These are phyloP conservation scores for Sympetrum striolatum DNA, from an alignment of 2,888 invertebrate genomes.

Conservation along the genomic window DNA sequence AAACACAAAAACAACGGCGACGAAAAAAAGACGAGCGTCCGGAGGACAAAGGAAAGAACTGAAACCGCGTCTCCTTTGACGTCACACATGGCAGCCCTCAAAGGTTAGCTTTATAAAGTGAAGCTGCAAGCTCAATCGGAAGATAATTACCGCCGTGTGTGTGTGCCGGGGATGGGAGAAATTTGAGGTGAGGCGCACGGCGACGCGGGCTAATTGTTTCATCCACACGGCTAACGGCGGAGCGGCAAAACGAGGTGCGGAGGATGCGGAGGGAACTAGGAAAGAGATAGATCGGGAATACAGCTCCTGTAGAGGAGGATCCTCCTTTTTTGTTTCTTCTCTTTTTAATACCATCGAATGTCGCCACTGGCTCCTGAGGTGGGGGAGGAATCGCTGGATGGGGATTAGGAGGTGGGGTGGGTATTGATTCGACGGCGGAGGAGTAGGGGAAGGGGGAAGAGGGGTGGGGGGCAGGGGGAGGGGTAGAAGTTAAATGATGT, in stretches of 20 bases:
- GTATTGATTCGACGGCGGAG: conserved; percentile 6
- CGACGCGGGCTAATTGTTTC: conserved; percentile 21
- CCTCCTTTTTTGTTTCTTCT: neutral
- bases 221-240: neutral
- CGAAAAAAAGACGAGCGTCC: too few relatives aligned
- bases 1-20: too few relatives aligned
- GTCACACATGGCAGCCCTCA: neutral
- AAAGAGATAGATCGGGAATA: neutral
- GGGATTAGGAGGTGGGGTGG: neutral
- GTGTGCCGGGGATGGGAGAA: neutral
- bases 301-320: neutral
- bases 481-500: neutral
- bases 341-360: conserved; percentile 37
- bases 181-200: neutral
- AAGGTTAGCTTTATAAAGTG: neutral
- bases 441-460: neutral
- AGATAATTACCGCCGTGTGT: conserved; percentile 16
- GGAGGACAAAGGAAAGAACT: neutral
- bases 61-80: neutral
- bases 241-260: neutral
- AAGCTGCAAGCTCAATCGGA: conserved; percentile 4
- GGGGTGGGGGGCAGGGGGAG: neutral
- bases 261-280: neutral
- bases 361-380: conserved; percentile 46
- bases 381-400: neutral